A percentile compares a stretch with the other conserved stretches of the same genome.
phyloP scores from a whole-genome alignment of 2,888 invertebrate genomes.

The Limnephilus auricula region DNA sequence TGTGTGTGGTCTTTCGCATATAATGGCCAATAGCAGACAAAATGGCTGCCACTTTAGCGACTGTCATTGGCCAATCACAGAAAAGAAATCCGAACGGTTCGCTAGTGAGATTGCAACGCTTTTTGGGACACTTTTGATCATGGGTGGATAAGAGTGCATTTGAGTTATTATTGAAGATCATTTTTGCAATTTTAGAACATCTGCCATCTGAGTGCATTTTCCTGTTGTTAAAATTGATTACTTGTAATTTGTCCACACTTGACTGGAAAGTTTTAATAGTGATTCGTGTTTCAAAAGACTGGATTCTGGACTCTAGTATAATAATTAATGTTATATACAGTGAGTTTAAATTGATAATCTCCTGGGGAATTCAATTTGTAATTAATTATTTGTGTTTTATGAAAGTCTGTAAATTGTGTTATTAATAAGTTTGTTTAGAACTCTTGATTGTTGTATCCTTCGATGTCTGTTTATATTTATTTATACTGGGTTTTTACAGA shows the following conservation, averaged over 20 bases:
- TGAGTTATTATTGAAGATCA: background rate
- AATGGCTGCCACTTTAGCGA: background rate
- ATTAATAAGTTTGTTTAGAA: background rate
- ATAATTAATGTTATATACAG: background rate
- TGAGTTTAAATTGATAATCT: background rate
- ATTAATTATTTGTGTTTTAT: background rate
- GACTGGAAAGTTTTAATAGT: background rate
- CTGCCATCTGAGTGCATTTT: background rate
- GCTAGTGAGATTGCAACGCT: background rate
- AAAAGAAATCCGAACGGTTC: background rate
- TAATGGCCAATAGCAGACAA: background rate
- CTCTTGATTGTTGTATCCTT: background rate
- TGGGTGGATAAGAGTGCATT: background rate
- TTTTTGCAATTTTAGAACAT: background rate
- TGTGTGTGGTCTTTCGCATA: background rate
- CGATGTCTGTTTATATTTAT: too few relatives aligned
- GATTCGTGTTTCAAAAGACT: background rate
- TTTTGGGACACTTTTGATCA: background rate
- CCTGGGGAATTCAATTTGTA: background rate
- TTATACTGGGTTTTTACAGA: too few relatives aligned
- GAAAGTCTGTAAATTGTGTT: background rate
- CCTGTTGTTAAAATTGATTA: background rate
- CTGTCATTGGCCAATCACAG: background rate
- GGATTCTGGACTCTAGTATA: background rate
- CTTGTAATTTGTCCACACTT: background rate